Evolutionary conservation across 2,888 invertebrate species (phyloP).

Genomic region (Troides oblongomaculatus): DNA sequence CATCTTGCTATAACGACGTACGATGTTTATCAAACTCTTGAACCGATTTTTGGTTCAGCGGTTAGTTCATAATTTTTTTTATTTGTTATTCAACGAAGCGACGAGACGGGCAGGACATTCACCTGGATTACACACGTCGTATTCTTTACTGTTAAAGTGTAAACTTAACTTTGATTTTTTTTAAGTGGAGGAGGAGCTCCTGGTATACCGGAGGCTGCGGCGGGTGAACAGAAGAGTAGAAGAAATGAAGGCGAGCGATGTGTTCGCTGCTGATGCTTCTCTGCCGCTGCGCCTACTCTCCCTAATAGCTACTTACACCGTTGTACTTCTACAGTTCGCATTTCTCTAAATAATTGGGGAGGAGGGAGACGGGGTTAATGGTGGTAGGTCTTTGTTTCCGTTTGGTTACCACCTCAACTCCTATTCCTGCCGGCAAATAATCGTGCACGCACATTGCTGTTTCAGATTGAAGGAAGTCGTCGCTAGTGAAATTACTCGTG

Average conservation of each 20-base stretch:
- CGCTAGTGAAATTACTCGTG: too few species aligned
- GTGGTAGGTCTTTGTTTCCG: too few species aligned
- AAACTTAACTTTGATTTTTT: background rate
- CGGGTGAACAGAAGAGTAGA: background rate
- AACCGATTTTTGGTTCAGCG: background rate
- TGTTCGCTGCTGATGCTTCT: constrained; percentile 29
- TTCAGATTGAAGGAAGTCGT: too few species aligned
- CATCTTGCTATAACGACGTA: too few species aligned
- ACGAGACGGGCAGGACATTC: too few species aligned
- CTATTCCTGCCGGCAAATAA: too few species aligned
- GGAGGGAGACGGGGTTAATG: too few species aligned
- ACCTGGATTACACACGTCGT: background rate
- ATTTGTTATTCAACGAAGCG: too few species aligned
- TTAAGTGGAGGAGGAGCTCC: background rate
- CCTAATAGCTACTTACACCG: constrained; percentile 33
- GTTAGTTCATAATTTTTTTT: background rate
- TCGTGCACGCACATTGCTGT: too few species aligned
- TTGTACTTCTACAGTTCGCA: constrained; percentile 13
- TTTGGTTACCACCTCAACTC: too few species aligned
- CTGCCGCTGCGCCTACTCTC: constrained; percentile 32
- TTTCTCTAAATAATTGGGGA: background rate
- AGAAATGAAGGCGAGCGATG: background rate
- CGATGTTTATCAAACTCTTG: background rate
- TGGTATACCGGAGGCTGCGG: background rate
- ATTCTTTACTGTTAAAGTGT: background rate